phyloP scores from a whole-genome alignment of 1,140 invertebrate genomes.

The Drosophila varians region DNA sequence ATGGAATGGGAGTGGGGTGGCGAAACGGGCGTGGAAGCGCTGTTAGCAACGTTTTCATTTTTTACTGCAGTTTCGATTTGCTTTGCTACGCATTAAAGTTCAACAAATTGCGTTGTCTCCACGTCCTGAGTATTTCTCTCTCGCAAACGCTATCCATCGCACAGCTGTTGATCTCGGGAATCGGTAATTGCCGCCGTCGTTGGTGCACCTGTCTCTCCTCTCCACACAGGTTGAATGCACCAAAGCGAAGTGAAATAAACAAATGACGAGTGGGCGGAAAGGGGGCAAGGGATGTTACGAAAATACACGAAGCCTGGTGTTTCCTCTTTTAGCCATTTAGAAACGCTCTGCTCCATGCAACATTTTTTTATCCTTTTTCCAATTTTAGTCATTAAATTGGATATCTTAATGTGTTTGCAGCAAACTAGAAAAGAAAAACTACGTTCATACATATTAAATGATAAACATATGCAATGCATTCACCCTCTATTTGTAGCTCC shows the following conservation, averaged over 20 bases:
- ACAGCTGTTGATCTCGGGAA: slow-evolving; percentile 60
- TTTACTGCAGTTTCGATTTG: slow-evolving; percentile 39
- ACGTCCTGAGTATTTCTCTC: slow-evolving; percentile 7
- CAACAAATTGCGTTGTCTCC: slow-evolving; percentile 52
- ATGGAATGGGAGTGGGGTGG: not conserved
- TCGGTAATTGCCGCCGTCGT: slow-evolving; percentile 47
- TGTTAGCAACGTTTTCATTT: slow-evolving; percentile 36
- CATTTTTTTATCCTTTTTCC: slow-evolving; percentile 25
- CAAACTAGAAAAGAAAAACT: no score
- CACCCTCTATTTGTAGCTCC: slow-evolving; percentile 32
- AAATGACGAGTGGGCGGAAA: not conserved
- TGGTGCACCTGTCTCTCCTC: slow-evolving; percentile 57
- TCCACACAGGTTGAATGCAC: slow-evolving; percentile 62
- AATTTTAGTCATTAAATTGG: no score
- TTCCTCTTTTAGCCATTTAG: slow-evolving; percentile 8
- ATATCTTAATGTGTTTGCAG: no score
- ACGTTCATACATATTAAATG: no score
- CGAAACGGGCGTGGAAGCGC: not conserved
- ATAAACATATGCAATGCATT: slow-evolving; percentile 11
- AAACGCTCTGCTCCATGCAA: slow-evolving; percentile 6
- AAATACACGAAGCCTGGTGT: slow-evolving; percentile 24
- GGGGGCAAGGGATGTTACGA: slow-evolving; percentile 25
- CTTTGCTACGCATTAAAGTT: slow-evolving; percentile 56
- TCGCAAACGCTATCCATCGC: slow-evolving; percentile 7
- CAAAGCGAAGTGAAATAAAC: slow-evolving; percentile 30